Evolutionary conservation across 2,888 invertebrate genomes (phyloP).

Genomic region (Metopia argyrocephala): DNA sequence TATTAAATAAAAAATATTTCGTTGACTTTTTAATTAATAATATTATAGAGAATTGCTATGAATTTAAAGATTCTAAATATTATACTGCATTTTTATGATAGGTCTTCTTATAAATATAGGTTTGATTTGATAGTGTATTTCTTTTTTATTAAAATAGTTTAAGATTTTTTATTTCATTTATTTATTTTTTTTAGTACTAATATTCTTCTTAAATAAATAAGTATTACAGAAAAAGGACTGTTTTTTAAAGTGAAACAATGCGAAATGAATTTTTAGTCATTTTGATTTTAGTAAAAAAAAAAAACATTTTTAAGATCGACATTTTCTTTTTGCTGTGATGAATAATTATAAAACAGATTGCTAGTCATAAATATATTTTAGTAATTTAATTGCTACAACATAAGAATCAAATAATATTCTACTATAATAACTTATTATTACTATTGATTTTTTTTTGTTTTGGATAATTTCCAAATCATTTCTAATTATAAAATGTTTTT

Average conservation of each 20-base stretch:
- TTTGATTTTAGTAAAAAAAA: slow-evolving; percentile 26
- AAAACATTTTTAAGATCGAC: slow-evolving; percentile 37
- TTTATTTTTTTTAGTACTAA: background rate
- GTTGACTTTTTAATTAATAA: too few relatives aligned
- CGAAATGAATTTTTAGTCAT: slow-evolving; percentile 18
- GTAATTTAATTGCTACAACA: slow-evolving; percentile 63
- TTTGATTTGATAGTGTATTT: background rate
- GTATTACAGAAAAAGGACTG: slow-evolving; percentile 2
- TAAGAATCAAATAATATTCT: slow-evolving; percentile 49
- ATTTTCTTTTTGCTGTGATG: slow-evolving; percentile 25
- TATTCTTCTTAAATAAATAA: too few relatives aligned
- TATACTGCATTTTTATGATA: background rate
- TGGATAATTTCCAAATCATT: slow-evolving; percentile 70
- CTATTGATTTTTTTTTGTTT: slow-evolving; percentile 64
- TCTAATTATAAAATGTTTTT: slow-evolving; percentile 75
- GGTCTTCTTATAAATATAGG: background rate
- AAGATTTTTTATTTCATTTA: background rate
- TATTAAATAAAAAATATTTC: too few relatives aligned
- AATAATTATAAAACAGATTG: slow-evolving; percentile 24
- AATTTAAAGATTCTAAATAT: background rate
- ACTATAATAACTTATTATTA: slow-evolving; percentile 32
- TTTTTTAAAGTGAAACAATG: slow-evolving; percentile 18
- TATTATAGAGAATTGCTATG: too few relatives aligned
- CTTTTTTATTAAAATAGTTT: background rate
- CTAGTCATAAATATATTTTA: slow-evolving; percentile 54